Evolutionary conservation across 2,113 vertebrate species (phyloP).

Genomic region (Petaurus breviceps): DNA sequence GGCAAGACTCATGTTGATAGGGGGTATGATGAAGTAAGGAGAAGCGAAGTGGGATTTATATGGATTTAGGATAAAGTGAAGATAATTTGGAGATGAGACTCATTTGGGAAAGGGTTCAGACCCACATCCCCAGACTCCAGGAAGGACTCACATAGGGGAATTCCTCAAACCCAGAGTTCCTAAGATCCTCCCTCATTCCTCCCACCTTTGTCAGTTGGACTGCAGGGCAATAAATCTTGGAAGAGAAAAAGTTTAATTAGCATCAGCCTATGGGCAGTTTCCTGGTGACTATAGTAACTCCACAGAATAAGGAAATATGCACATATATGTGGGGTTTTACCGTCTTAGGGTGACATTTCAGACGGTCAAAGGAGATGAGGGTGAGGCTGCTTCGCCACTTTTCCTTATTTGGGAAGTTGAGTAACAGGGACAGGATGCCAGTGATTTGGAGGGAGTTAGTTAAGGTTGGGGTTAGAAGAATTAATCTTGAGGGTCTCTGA

Average conservation of each 20-base stretch:
- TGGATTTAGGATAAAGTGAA: not conserved
- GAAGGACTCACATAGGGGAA: not conserved
- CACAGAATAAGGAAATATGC: not conserved
- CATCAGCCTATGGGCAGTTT: not conserved
- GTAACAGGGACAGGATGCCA: not conserved
- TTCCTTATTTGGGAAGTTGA: not conserved
- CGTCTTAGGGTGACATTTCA: not conserved
- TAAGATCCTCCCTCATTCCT: not conserved
- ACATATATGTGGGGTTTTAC: not conserved
- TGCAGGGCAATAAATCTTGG: not conserved
- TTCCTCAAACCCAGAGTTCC: not conserved
- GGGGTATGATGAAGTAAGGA: not conserved
- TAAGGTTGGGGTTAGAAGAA: not conserved
- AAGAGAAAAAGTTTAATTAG: not conserved
- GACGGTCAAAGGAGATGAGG: not conserved
- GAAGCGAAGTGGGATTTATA: not conserved
- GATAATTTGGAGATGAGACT: not conserved
- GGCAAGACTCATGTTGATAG: not conserved
- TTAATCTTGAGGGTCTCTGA: not conserved
- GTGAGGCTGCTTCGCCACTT: not conserved
- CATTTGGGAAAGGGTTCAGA: not conserved
- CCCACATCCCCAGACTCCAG: not conserved
- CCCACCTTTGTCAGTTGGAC: not conserved
- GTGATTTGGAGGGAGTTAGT: not conserved
- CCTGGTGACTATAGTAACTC: not conserved